These are phyloP conservation scores for Heliconius sara DNA, from an alignment of 2,888 invertebrate species.

Conservation along the genomic window DNA sequence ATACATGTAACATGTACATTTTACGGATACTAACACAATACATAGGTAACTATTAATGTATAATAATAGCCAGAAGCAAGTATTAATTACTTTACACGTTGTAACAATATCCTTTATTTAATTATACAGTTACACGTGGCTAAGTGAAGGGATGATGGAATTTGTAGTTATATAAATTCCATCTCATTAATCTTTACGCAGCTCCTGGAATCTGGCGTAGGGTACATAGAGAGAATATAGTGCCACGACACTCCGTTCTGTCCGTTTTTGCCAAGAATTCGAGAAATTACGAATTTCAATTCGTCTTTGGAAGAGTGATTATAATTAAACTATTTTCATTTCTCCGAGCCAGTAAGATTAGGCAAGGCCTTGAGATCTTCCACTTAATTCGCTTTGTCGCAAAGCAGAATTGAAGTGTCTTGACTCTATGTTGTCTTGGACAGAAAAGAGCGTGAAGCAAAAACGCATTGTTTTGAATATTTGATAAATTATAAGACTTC, in stretches of 20 bases:
- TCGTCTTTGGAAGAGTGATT: too few relatives aligned
- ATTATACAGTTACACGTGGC: conserved; percentile 14
- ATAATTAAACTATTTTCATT: too few relatives aligned
- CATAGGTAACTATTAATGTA: conserved; percentile 17
- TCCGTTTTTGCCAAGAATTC: too few relatives aligned
- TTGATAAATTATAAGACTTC: conserved; percentile 5
- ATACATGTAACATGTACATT: not conserved
- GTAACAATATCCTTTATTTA: conserved; percentile 11
- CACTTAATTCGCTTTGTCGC: not conserved
- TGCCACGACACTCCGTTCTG: too few relatives aligned
- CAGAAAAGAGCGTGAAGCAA: not conserved
- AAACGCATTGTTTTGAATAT: not conserved
- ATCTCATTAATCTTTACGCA: not conserved
- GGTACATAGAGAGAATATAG: too few relatives aligned
- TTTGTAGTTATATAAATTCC: not conserved
- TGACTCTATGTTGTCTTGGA: not conserved
- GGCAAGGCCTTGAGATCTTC: not conserved
- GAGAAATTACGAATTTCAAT: too few relatives aligned
- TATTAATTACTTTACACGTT: not conserved
- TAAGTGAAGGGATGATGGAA: not conserved
- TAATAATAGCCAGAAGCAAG: conserved; percentile 12
- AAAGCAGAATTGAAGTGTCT: not conserved
- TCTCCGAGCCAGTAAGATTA: too few relatives aligned
- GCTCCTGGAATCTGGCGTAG: not conserved
- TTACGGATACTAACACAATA: conserved; percentile 8